phyloP scores from a whole-genome alignment of 2,113 vertebrate species.

The Myrmophylax atrothorax region DNA sequence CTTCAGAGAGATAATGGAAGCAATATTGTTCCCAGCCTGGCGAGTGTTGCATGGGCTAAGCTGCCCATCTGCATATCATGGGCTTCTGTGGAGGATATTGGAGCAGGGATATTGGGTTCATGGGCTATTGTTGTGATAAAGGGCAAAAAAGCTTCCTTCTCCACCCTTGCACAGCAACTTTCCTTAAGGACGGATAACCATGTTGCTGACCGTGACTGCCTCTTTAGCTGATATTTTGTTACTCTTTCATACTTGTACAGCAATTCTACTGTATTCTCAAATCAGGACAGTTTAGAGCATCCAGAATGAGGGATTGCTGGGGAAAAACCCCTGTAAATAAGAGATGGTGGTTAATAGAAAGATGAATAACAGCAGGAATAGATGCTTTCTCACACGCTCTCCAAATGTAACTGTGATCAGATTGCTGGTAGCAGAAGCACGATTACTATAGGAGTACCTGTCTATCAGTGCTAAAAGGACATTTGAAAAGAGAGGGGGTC shows the following conservation, averaged over 20 bases:
- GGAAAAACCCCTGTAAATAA: not conserved
- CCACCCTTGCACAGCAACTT: not conserved
- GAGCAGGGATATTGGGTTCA: not conserved
- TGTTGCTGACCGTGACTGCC: accelerated
- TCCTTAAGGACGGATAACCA: not conserved
- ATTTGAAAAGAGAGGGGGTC: not conserved
- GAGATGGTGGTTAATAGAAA: not conserved
- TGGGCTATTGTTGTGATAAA: not conserved
- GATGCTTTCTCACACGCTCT: not conserved
- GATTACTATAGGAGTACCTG: not conserved
- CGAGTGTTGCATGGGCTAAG: not conserved
- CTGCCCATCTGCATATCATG: not conserved
- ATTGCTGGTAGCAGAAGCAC: not conserved
- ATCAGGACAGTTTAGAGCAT: not conserved
- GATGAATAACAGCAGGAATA: not conserved
- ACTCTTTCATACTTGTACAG: not conserved
- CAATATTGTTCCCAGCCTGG: constrained; percentile 28
- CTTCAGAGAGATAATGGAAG: not conserved
- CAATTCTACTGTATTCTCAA: not conserved
- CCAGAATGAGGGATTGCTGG: not conserved
- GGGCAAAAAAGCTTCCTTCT: not conserved
- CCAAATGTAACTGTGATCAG: not conserved
- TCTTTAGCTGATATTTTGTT: not conserved
- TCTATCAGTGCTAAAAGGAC: not conserved
- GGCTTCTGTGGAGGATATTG: not conserved